phyloP scores from a whole-genome alignment of 2,797 vertebrate genomes.

The Molossus molossus region DNA sequence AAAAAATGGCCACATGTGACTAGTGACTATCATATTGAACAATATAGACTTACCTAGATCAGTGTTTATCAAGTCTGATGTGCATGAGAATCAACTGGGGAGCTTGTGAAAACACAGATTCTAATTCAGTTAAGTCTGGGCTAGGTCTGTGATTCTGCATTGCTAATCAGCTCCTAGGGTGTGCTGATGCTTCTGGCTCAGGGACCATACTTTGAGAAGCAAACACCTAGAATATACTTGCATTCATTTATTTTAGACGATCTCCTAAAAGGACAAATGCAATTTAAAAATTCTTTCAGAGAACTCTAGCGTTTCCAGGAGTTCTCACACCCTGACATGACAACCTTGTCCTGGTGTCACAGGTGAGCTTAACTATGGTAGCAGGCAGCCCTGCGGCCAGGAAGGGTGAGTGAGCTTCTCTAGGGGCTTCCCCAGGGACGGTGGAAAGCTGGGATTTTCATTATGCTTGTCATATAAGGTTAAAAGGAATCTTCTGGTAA shows the following conservation, averaged over 20 bases:
- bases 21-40: background rate
- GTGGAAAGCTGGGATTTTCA: background rate
- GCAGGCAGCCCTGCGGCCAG: too few species aligned
- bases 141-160: background rate
- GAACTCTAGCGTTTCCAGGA: background rate
- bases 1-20: background rate
- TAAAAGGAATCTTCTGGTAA: background rate
- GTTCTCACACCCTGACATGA: background rate
- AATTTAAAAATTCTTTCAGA: background rate
- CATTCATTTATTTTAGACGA: background rate
- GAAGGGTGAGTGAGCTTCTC: background rate
- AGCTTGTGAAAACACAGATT: background rate
- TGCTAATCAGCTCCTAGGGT: background rate
- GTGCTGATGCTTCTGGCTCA: background rate
- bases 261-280: background rate
- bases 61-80: background rate
- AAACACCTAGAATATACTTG: background rate
- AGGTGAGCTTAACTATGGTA: fast-evolving
- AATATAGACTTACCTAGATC: background rate
- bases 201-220: background rate
- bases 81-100: too few species aligned
- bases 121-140: background rate
- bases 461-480: background rate
- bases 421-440: background rate
- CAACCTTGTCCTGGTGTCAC: background rate